Base-by-base conservation (phyloP, 2,113 vertebrate genomes). In the Poeciliopsis prolifica region DNA sequence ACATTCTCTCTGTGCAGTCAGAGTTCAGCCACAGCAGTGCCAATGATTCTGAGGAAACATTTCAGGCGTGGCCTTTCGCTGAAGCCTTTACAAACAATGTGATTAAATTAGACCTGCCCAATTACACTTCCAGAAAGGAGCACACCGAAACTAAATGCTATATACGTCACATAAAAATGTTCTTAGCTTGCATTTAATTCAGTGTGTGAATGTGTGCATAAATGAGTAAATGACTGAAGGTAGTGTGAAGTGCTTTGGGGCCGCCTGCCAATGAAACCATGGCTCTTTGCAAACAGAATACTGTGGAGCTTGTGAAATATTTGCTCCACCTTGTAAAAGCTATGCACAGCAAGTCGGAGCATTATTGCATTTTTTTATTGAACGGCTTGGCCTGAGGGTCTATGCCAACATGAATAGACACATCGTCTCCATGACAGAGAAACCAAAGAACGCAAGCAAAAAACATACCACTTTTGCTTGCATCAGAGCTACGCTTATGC, bases 361-460 rank as follows among this genome's bases (percentile, higher is more conserved):
- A 22, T 42, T 78, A 0, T 72, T 64, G 65, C 85, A 93, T 92
- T 14, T 92, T 88, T 35, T 78, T 87, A n/a, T 0, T 33, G 22
- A 67, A 60, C 73, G 35, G 37, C 30, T 70, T 29, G 1, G 78
- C 86, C 86, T 9, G 24, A 60, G 79, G 92, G 68, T 77, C 35
- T 29, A 79, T 29, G 5, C 71, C 33, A 62, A 81, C 82, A 72
- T 2, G 35, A 64, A 12, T 0, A 70, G 73, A 78, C 40, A 78
- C 62, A 61, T 72, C 75, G 35, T 40, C 29, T 73, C 14, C 61
- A 10, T 28, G 26, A 70, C 82, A 84, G 81, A 68, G 75, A 85
- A 87, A 87, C 54, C 1, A 10, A 54, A 62, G 67, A 76, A 80
- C 79, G n/a, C 87, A 26, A 89, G 91, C 79, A 24, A 82, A 70